Percentiles rank a stretch among this genome's conserved stretches.
These are phyloP conservation scores for Acanthornis magna DNA, from an alignment of 2,797 vertebrate species.

Conservation along the genomic window DNA sequence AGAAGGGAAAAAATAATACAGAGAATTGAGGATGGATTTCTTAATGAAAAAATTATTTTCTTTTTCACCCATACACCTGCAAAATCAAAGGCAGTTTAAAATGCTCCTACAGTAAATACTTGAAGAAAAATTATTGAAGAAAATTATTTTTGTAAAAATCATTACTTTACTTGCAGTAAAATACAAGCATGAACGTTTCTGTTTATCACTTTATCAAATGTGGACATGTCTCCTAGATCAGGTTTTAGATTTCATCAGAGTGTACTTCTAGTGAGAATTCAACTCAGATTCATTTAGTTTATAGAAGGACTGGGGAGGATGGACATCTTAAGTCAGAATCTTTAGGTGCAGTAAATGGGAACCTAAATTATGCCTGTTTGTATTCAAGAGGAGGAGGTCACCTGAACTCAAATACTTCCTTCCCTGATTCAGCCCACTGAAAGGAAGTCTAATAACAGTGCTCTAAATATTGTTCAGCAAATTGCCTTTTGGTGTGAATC, in stretches of 20 bases:
- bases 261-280: not conserved
- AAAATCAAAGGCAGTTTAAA: not conserved
- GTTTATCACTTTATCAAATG: not conserved
- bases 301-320: not conserved
- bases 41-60: not conserved
- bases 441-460: not conserved
- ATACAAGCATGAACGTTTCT: not conserved
- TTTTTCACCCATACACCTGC: not conserved
- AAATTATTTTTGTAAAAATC: not conserved
- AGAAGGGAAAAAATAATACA: not conserved
- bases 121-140: not conserved
- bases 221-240: not conserved
- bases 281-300: not conserved
- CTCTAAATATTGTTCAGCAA: not conserved
- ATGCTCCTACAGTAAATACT: not conserved
- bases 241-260: not conserved
- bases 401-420: not conserved
- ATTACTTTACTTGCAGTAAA: not conserved
- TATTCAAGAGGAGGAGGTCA: not conserved
- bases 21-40: not conserved
- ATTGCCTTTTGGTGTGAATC: constrained; percentile 16
- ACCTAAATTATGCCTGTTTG: not conserved
- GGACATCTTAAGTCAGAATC: not conserved
- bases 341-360: not conserved
- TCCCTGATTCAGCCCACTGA: not conserved